phyloP scores from a whole-genome alignment of 2,797 vertebrate species.

The Darevskia mixta region DNA sequence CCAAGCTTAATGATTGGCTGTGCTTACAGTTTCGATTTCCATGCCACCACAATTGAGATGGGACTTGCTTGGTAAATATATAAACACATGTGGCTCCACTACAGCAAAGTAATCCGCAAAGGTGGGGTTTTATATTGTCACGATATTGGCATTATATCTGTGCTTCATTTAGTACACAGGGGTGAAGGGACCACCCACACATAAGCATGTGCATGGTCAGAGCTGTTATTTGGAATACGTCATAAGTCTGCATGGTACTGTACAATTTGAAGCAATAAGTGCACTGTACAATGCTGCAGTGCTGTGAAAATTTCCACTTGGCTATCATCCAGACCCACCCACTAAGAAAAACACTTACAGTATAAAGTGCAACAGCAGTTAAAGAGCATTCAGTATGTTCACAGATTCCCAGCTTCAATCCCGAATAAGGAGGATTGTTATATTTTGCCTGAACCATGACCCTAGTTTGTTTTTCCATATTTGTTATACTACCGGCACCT shows the following conservation, averaged over 20 bases:
- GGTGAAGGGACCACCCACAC: neutral
- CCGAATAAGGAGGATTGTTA: slow-evolving; percentile 13
- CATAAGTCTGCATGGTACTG: neutral
- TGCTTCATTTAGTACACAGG: slow-evolving; percentile 6
- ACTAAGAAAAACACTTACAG: slow-evolving; percentile 27
- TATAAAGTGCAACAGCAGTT: slow-evolving; percentile 30
- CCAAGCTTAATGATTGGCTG: slow-evolving; percentile 49
- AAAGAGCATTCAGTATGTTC: slow-evolving; percentile 40
- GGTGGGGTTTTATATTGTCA: slow-evolving; percentile 28
- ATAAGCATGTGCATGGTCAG: neutral
- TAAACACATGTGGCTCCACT: slow-evolving; percentile 9
- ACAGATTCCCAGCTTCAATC: slow-evolving; percentile 5
- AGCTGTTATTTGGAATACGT: neutral
- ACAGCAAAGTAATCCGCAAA: slow-evolving; percentile 5
- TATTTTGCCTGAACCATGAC: slow-evolving; percentile 4
- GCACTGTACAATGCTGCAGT: slow-evolving; percentile 20
- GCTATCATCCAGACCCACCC: slow-evolving; percentile 39
- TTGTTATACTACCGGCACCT: slow-evolving; percentile 17
- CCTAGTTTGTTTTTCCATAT: neutral
- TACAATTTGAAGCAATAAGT: neutral
- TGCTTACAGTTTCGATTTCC: slow-evolving; percentile 53
- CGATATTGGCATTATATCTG: slow-evolving; percentile 22
- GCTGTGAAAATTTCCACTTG: slow-evolving; percentile 62
- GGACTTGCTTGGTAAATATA: slow-evolving; percentile 12
- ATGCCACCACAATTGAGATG: slow-evolving; percentile 27